A percentile compares a stretch with the other conserved stretches of the same genome.
These are phyloP conservation scores for Paratilapia polleni DNA, from an alignment of 2,113 vertebrate genomes.

Conservation along the genomic window DNA sequence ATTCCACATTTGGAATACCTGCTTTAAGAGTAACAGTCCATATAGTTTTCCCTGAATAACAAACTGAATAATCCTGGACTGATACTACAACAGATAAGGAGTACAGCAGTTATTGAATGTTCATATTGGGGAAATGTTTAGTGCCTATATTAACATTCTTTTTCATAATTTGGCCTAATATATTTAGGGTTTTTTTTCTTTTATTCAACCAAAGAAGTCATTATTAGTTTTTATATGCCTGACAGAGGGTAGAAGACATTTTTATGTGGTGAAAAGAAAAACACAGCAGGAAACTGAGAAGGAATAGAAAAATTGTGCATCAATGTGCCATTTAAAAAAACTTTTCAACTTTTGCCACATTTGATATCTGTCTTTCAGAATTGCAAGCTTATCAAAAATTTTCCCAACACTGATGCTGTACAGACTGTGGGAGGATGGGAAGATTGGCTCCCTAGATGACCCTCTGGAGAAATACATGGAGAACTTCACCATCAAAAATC, in stretches of 20 bases:
- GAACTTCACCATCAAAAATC: slow-evolving; percentile 91
- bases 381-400: slow-evolving; percentile 93
- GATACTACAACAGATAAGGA: background rate
- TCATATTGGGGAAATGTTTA: background rate
- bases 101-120: background rate
- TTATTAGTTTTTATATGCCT: background rate
- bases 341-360: background rate
- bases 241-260: background rate
- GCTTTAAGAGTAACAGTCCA: background rate
- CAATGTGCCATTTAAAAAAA: background rate
- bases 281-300: background rate
- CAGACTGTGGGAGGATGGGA: slow-evolving; percentile 92
- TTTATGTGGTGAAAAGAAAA: background rate
- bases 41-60: background rate
- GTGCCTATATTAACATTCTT: accelerated
- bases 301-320: background rate
- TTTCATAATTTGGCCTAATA: background rate
- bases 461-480: slow-evolving; percentile 88
- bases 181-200: background rate
- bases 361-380: slow-evolving; percentile 74
- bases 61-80: background rate
- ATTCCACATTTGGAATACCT: background rate
- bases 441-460: slow-evolving; percentile 89
- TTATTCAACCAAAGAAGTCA: background rate
- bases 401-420: slow-evolving; percentile 94